Base-by-base conservation (phyloP, 2,113 vertebrate genomes). In the Cyrtonyx montezumae region DNA sequence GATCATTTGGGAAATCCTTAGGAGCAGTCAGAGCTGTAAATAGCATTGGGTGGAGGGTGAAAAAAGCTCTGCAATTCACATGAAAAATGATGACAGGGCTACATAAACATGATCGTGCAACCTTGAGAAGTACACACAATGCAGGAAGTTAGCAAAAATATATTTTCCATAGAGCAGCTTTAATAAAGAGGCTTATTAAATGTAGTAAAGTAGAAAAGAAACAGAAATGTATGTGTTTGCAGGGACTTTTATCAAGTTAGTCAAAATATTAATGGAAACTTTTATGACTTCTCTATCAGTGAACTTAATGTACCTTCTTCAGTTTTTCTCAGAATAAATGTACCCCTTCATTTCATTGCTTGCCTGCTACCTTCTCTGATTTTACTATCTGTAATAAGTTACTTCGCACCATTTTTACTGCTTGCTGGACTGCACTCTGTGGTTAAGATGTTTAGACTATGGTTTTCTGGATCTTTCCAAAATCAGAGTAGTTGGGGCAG, bases 91-190 rank as follows among this genome's bases (percentile, higher is more conserved):
- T 66, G 94, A 79, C 28, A 79, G 79, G 30, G 58, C 36, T 76
- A 58, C n/a, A 71, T 77, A 96, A 95, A 83, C 66, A 61, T 83
- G 67, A 42, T 63, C 45, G 43, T 40, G 53, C 73, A 96, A 67
- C 91, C 94, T 96, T 96, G 92, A 93, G 76, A 94, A 94, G 76
- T 58, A 91, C 51, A 93, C 91, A 81, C 68, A 49, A 87, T 96
- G 93, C 93, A 89, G 49, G 80, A 88, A 95, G 79, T 93, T 93
- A 90, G 48, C 55, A 61, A 32, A 87, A 91, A 83, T 84, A 21
- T 77, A 67, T 91, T 95, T 93, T 92, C 95, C 87, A 62, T 77
- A 90, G 73, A 88, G 96, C 62, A 96, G 85, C 21, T 97, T 97
- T 95, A 95, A 65, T 36, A 74, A 37, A 8, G 46, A 96, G 55